These are phyloP conservation scores for Sebastiscus albofasciatus DNA, from an alignment of 2,797 vertebrate species.

Conservation along the genomic window DNA sequence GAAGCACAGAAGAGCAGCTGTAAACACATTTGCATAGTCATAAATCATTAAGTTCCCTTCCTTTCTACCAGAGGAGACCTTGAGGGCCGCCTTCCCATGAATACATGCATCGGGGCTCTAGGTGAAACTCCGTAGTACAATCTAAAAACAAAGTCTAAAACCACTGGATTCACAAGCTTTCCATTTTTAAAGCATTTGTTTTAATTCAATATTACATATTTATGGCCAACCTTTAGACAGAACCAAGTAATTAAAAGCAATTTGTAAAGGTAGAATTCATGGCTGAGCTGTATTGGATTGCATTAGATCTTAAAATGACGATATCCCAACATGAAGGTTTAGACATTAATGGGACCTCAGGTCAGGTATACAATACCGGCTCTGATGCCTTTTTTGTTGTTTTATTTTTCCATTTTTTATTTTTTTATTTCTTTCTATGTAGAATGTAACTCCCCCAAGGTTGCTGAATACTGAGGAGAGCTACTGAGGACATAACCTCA, in stretches of 20 bases:
- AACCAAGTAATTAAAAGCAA: not conserved
- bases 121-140: not conserved
- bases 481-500: not conserved
- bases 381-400: not conserved
- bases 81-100: not conserved
- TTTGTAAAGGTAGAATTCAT: not conserved
- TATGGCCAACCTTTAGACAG: not conserved
- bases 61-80: constrained; percentile 5
- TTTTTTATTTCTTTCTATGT: not conserved
- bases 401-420: not conserved
- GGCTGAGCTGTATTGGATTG: not conserved
- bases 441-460: not conserved
- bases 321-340: not conserved
- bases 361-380: not conserved
- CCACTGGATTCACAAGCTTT: not conserved
- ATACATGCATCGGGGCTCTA: constrained; percentile 7
- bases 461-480: not conserved
- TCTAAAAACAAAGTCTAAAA: not conserved
- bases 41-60: constrained; percentile 44
- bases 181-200: not conserved
- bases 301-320: not conserved
- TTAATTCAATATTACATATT: not conserved
- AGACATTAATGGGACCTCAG: not conserved
- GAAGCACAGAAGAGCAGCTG: constrained; percentile 6
- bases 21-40: constrained; percentile 37